Conservation (phyloP, 2,888 invertebrate species). For the Phyto melanocephala region DNA sequence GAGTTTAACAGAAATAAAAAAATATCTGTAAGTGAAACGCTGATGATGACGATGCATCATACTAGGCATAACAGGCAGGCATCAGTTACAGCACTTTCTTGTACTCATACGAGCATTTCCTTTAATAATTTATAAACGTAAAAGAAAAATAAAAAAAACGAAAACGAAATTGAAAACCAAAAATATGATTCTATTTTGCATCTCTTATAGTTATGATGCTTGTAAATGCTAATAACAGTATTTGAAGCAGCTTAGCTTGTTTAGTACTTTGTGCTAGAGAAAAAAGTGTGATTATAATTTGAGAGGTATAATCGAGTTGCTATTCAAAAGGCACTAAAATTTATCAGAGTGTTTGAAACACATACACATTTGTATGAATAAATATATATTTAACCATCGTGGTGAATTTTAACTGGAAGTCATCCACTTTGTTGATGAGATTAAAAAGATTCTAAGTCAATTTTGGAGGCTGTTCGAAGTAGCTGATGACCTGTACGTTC, state of each 20-base stretch:
- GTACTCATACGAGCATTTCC: slow-evolving; percentile 36
- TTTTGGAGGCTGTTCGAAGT: too few relatives aligned
- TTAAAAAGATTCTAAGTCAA: too few relatives aligned
- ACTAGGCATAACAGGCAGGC: slow-evolving; percentile 41
- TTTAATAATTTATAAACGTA: slow-evolving; percentile 43
- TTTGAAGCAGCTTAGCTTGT: slow-evolving; percentile 54
- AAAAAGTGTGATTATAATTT: slow-evolving; percentile 30
- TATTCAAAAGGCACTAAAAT: background rate
- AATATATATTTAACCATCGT: too few relatives aligned
- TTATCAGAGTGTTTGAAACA: background rate
- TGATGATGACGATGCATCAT: slow-evolving; percentile 51
- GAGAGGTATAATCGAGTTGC: background rate
- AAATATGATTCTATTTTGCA: slow-evolving; percentile 50
- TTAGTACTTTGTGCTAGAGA: slow-evolving; percentile 35
- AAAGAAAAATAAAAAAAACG: background rate
- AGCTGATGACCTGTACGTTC: too few relatives aligned
- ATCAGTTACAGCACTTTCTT: slow-evolving; percentile 46
- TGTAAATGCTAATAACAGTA: slow-evolving; percentile 59
- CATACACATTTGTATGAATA: too few relatives aligned
- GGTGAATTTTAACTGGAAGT: too few relatives aligned
- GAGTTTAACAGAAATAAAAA: slow-evolving; percentile 19
- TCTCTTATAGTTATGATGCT: slow-evolving; percentile 44
- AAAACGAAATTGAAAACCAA: background rate
- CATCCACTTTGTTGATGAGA: too few relatives aligned
- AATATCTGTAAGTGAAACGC: slow-evolving; percentile 12